Evolutionary conservation across 2,113 vertebrate species (phyloP), one percentile per base, ranked within the genome.

Genomic region (Anguilla rostrata): DNA sequence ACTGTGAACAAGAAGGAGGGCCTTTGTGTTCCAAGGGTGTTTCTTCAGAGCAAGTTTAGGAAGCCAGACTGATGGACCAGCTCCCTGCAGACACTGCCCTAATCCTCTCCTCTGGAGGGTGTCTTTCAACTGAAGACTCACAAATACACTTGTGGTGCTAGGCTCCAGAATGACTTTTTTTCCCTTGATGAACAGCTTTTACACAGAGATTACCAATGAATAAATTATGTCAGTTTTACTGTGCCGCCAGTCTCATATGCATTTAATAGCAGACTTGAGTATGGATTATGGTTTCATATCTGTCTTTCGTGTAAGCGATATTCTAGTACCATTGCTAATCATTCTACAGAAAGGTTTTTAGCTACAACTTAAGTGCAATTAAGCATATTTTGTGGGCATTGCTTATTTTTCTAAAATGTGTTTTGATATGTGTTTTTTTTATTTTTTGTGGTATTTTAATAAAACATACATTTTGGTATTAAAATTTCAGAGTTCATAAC

Each of bases 1-100:
- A 99, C 98, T 0, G 96, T 99, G 85, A 99, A 99, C 85, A 98
- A 97, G 91, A 99, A 98, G 89, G 98, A 99, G 92, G 97, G 97
- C 29, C 92, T 99, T 5, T 89, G 95, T 89, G 98, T 99, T 63
- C 96, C 96, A 0, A 93, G 98, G 83, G 96, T 99, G 79, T 99
- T 99, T 90, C 95, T 99, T 87, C 98, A 99, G 93, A 96, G 98
- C 95, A 99, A 97, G 91, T 99, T 98, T 92, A 93, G 86, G 53
- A 99, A 97, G 88, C 93, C 94, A 9, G 3, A 29, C n/a, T 85
- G 84, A n/a, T 78, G 86, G 22, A 82, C 66, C 75, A 85, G 2
- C 20, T 12, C 39, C 2, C 26, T 82, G 20, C 18, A 12, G 81
- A 82, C 20, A n/a, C 43, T 53, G 41, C 41, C 63, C 63, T 34